Evolutionary conservation across 2,797 vertebrate species (phyloP).

Genomic region (Karalla daura): DNA sequence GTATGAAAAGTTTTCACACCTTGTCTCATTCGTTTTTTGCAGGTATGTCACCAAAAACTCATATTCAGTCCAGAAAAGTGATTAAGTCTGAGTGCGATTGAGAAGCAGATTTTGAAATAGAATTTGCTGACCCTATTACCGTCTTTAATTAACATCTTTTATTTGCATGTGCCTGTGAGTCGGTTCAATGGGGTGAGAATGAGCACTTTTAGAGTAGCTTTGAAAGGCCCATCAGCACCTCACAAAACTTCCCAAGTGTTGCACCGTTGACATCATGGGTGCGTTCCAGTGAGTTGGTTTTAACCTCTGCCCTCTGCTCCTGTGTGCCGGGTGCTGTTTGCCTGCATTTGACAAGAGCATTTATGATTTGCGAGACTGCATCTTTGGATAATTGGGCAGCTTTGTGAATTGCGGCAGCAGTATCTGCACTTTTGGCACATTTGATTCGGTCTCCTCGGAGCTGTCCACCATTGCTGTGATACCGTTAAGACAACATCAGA

Average conservation of each 20-base stretch:
- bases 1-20: too few relatives aligned
- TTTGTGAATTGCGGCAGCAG: neutral
- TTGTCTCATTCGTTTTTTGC: too few relatives aligned
- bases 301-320: neutral
- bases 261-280: neutral
- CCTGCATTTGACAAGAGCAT: neutral
- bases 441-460: neutral
- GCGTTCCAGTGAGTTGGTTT: neutral
- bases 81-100: too few relatives aligned
- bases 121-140: slow-evolving; percentile 5
- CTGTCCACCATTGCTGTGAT: neutral
- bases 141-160: slow-evolving; percentile 5
- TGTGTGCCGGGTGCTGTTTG: neutral
- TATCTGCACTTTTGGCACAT: neutral
- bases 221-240: too few relatives aligned
- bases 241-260: neutral
- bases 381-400: neutral
- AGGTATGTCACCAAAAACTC: too few relatives aligned
- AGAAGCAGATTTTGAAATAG: too few relatives aligned
- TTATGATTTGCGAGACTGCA: neutral
- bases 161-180: too few relatives aligned
- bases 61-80: too few relatives aligned
- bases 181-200: too few relatives aligned
- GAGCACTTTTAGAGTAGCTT: too few relatives aligned
- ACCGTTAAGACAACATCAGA: neutral